A percentile compares a stretch with the other conserved stretches of the same genome.
Conservation (phyloP, 1,140 invertebrate species). For the Papilio helenus region DNA sequence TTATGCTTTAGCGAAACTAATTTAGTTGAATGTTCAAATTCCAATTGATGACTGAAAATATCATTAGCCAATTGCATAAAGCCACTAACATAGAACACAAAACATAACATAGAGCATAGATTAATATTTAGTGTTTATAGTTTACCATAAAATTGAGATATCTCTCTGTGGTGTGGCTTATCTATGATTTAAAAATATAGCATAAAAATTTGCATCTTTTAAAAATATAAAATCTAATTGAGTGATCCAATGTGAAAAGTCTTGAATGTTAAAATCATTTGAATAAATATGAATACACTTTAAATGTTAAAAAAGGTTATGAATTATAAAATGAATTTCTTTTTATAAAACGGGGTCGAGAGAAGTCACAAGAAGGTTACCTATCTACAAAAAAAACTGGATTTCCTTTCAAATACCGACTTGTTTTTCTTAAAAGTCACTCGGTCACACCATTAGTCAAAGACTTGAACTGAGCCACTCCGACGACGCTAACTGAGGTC, state of each 20-base stretch:
- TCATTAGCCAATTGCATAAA: no score
- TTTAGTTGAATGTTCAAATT: no score
- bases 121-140: no score
- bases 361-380: constrained; percentile 8
- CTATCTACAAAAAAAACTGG: constrained; percentile 13
- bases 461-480: constrained; percentile 30
- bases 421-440: constrained; percentile 33
- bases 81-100: no score
- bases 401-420: constrained; percentile 20
- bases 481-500: constrained; percentile 6
- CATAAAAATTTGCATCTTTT: background rate
- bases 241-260: background rate
- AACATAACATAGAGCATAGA: no score
- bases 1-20: no score
- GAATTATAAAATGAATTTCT: constrained; percentile 10
- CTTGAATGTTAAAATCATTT: constrained; percentile 12
- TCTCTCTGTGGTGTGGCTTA: background rate
- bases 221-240: background rate
- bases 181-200: background rate
- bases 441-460: constrained; percentile 37
- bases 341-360: constrained; percentile 1
- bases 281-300: constrained; percentile 3
- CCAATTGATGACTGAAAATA: no score
- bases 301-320: constrained; percentile 6
- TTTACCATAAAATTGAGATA: no score